Conservation (phyloP, 2,888 invertebrate species). For the Scaptomyza reducta region DNA sequence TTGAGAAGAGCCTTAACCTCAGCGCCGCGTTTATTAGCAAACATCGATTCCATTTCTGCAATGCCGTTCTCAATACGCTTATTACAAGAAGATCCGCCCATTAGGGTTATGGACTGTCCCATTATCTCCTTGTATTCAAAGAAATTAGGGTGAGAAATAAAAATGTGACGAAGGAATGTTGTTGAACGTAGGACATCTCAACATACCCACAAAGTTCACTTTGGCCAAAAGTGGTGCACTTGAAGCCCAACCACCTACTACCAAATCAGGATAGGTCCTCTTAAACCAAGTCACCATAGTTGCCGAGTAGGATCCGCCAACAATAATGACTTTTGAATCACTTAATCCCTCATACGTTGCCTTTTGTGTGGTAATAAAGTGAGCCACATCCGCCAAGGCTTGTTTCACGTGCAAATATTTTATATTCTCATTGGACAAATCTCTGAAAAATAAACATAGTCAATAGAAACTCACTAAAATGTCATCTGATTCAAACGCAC, state of each 20-base stretch:
- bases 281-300: slow-evolving; percentile 89
- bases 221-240: slow-evolving; percentile 88
- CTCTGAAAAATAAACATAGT: slow-evolving; percentile 78
- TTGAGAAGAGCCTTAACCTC: slow-evolving; percentile 76
- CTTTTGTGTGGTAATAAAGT: slow-evolving; percentile 86
- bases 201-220: slow-evolving; percentile 86
- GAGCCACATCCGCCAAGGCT: slow-evolving; percentile 88
- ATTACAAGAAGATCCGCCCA: slow-evolving; percentile 81
- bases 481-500: slow-evolving; percentile 84
- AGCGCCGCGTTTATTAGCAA: slow-evolving; percentile 69
- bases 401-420: slow-evolving; percentile 88
- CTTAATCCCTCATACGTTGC: slow-evolving; percentile 75
- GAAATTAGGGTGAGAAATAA: background rate
- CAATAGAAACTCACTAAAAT: background rate
- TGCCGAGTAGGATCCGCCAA: slow-evolving; percentile 89
- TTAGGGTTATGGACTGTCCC: slow-evolving; percentile 77
- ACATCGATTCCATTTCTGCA: slow-evolving; percentile 76
- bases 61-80: slow-evolving; percentile 80
- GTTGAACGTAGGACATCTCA: accelerated
- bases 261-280: slow-evolving; percentile 87
- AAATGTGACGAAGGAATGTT: background rate
- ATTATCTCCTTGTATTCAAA: slow-evolving; percentile 83
- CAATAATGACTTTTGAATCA: slow-evolving; percentile 85
- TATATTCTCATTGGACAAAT: slow-evolving; percentile 86
- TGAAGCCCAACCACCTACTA: slow-evolving; percentile 87